Evolutionary conservation across 2,888 invertebrate species (phyloP), one percentile per base, ranked within the genome.

Genomic region (Phorcus lineatus): DNA sequence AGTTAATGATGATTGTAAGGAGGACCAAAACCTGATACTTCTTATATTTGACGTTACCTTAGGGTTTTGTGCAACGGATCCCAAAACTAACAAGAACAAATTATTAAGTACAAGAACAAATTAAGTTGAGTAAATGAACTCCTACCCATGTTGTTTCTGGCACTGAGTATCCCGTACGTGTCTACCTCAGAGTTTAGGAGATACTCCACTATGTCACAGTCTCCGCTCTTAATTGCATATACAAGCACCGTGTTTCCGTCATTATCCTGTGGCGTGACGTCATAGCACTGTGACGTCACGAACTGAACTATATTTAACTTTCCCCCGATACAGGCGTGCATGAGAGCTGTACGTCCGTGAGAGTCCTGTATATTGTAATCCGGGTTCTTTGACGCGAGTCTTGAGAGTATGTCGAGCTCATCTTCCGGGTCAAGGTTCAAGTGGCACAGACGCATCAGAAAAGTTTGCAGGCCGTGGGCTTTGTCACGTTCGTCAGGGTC

Each of bases 291-390:
- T 19, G 85, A 85, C 19, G 88, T 66, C 13, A 88, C 82, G 24
- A 84, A 86, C 22, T 87, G 87, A 2, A 88, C 82, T 13, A 88
- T 54, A 17, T 81, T 78, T 1, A 82, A 78, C 40, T 84, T 84
- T 36, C 87, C 84, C 0, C 88, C 86, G 24, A 90, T 88, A 77
- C 90, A 90, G 11, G 89, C 87, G 57, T 90, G 90, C 87, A 88
- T 88, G 28, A 90, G 66, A 0, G 87, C 88, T 0, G 90, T 90
- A 17, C 89, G 52, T 2, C 89, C 90, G 54, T 84, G 82, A 0
- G 87, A 85, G 80, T 90, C 90, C 54, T 87, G 86, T 17, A 86
- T 77, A 78, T 90, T 88, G 0, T 88, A 84, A 80, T 88, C 86
- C 77, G 87, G 86, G 67, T 79, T 76, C 22, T 83, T 80, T 3